Evolutionary conservation across 2,888 invertebrate species (phyloP).

Genomic region (Oscheius sp.): DNA sequence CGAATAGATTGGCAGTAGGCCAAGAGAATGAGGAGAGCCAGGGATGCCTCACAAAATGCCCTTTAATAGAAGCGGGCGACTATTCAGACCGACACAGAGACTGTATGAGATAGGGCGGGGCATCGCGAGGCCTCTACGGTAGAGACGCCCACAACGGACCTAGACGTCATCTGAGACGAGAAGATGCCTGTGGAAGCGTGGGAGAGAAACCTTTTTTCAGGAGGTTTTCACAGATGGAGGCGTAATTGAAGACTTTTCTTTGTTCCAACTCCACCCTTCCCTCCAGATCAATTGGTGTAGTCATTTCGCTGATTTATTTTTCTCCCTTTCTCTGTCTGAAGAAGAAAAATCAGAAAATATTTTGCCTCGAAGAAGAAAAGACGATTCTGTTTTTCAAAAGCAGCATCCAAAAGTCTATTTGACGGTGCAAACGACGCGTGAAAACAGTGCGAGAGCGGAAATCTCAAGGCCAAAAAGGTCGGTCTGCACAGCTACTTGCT

Average conservation of each 20-base stretch:
- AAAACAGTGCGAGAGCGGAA: slow-evolving; percentile 31
- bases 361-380: slow-evolving; percentile 6
- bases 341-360: neutral
- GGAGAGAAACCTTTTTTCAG: neutral
- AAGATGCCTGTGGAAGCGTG: neutral
- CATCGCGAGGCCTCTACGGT: slow-evolving; percentile 10
- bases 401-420: slow-evolving; percentile 21
- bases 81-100: slow-evolving; percentile 29
- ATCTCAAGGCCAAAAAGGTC: slow-evolving; percentile 20
- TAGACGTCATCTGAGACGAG: slow-evolving; percentile 16
- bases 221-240: neutral
- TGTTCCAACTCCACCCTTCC: neutral
- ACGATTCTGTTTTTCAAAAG: neutral
- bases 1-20: slow-evolving; percentile 25
- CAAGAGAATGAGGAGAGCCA: slow-evolving; percentile 11
- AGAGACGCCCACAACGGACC: slow-evolving; percentile 8
- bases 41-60: slow-evolving; percentile 8
- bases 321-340: neutral
- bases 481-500: neutral
- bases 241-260: neutral
- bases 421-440: slow-evolving; percentile 28
- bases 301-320: neutral
- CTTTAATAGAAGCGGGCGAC: slow-evolving; percentile 28
- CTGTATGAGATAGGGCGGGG: slow-evolving; percentile 25
- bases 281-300: too few species aligned